A percentile compares a stretch with the other conserved stretches of the same genome.
Evolutionary conservation across 2,113 vertebrate genomes (phyloP).

Genomic region (Phrynosoma platyrhinos): DNA sequence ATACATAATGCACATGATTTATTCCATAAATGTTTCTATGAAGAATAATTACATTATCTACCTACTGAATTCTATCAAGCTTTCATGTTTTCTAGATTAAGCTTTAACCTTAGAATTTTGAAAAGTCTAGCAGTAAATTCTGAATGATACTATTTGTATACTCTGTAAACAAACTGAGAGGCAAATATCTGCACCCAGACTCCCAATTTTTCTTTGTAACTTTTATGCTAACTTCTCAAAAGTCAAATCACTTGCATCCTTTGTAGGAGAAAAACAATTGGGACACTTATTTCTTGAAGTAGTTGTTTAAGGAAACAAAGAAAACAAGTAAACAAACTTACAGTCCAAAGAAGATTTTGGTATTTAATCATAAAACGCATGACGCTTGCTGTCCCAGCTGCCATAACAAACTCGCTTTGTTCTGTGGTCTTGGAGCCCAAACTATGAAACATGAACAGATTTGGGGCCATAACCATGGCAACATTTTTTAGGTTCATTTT

Average conservation of each 20-base stretch:
- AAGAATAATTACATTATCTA: background rate
- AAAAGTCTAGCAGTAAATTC: background rate
- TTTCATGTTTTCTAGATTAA: background rate
- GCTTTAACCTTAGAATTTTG: background rate
- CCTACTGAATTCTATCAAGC: background rate
- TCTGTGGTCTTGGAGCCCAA: constrained; percentile 85
- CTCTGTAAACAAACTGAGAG: background rate
- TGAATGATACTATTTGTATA: background rate
- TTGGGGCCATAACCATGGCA: constrained; percentile 98
- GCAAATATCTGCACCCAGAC: background rate
- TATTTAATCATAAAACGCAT: constrained; percentile 92
- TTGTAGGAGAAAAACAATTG: background rate
- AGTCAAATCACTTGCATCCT: background rate
- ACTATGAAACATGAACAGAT: constrained; percentile 93
- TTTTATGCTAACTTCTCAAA: constrained; percentile 16
- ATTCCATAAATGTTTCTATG: background rate
- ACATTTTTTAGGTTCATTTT: constrained; percentile 96
- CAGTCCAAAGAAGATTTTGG: constrained; percentile 94
- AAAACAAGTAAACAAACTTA: constrained; percentile 71
- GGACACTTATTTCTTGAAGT: background rate
- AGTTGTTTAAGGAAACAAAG: background rate
- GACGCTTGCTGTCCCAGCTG: constrained; percentile 87
- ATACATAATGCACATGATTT: background rate
- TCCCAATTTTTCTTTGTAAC: background rate
- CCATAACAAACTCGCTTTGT: constrained; percentile 90